Conservation (phyloP, 2,888 invertebrate genomes). For the Plagodis pulveraria region DNA sequence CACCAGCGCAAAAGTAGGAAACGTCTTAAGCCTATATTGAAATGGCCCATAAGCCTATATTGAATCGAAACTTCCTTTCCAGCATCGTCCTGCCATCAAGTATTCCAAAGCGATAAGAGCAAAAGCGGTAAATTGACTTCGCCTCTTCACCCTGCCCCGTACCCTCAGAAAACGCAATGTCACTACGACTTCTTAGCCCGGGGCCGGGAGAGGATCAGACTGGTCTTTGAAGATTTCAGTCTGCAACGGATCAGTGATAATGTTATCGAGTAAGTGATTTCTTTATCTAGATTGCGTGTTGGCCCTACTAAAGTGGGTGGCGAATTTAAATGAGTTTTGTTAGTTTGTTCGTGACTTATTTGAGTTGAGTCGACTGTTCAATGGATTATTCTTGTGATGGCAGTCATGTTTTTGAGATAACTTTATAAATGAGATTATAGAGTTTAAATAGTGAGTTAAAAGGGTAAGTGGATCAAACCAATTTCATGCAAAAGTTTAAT, state of each 20-base stretch:
- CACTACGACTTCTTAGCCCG: constrained; percentile 95
- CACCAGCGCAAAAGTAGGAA: constrained; percentile 37
- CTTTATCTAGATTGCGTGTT: constrained; percentile 9
- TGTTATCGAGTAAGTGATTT: constrained; percentile 86
- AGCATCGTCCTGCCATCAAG: constrained; percentile 91
- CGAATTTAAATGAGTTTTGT: constrained; percentile 1
- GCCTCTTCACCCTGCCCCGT: constrained; percentile 92
- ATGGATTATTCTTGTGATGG: too few relatives aligned
- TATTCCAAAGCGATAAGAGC: constrained; percentile 90
- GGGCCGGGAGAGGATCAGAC: constrained; percentile 92
- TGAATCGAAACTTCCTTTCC: constrained; percentile 48
- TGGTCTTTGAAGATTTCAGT: constrained; percentile 93
- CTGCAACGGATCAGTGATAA: constrained; percentile 87
- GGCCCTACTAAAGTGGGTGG: constrained; percentile 10
- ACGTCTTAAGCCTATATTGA: constrained; percentile 17
- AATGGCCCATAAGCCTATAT: constrained; percentile 23
- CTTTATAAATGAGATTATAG: too few relatives aligned
- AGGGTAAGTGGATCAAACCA: too few relatives aligned
- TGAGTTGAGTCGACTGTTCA: too few relatives aligned
- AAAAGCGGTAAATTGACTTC: constrained; percentile 94
- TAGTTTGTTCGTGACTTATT: too few relatives aligned
- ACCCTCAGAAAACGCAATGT: constrained; percentile 92
- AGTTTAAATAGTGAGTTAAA: too few relatives aligned
- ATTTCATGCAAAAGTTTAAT: too few relatives aligned
- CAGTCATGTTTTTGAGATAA: too few relatives aligned